These are phyloP conservation scores for Plestiodon gilberti DNA, from an alignment of 2,113 vertebrate species.

Conservation along the genomic window DNA sequence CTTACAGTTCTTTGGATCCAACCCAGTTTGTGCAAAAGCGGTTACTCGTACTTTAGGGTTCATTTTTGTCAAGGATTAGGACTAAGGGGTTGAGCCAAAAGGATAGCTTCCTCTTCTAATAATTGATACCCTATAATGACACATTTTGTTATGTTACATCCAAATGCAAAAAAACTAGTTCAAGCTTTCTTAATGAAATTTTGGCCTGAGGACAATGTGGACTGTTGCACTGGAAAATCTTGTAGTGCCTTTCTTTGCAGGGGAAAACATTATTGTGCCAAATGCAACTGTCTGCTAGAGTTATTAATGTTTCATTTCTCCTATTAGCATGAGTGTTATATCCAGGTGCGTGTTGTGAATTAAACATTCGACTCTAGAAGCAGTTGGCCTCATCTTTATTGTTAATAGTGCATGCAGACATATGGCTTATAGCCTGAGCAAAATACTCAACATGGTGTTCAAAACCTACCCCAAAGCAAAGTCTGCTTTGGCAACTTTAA, in stretches of 20 bases:
- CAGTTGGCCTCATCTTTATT: not conserved
- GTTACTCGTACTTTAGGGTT: not conserved
- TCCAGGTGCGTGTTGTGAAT: conserved; percentile 11
- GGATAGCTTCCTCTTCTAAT: too few relatives aligned
- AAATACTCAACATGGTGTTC: not conserved
- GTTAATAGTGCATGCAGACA: conserved; percentile 1
- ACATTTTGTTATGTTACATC: not conserved
- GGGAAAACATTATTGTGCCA: conserved; percentile 8
- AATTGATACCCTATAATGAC: not conserved
- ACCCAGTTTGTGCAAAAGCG: not conserved
- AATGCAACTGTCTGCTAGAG: not conserved
- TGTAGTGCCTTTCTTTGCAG: not conserved
- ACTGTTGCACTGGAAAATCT: not conserved
- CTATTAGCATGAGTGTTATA: conserved; percentile 2
- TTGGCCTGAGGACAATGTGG: not conserved
- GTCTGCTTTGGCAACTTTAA: not conserved
- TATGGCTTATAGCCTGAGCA: conserved; percentile 25
- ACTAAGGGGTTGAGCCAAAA: not conserved
- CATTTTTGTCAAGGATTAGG: not conserved
- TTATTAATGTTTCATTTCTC: conserved; percentile 24
- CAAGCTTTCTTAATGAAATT: not conserved
- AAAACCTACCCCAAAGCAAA: not conserved
- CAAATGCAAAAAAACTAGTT: not conserved
- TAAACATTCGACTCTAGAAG: conserved; percentile 7
- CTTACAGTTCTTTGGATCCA: not conserved